phyloP scores from a whole-genome alignment of 2,888 invertebrate species.

The Ophion obscuratus region DNA sequence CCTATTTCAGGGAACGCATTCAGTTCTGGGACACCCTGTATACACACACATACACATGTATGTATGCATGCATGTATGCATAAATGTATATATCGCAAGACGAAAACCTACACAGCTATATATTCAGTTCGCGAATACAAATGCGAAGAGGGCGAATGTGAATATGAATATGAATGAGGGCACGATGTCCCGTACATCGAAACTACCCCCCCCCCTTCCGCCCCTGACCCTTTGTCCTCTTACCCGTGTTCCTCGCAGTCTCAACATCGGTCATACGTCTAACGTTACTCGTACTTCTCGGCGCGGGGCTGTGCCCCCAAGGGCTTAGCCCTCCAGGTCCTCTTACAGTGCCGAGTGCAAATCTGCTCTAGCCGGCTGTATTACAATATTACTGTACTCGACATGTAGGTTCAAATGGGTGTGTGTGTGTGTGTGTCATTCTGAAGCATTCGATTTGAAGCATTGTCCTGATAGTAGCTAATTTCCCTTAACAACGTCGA shows the following conservation, averaged over 20 bases:
- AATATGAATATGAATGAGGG: conserved; percentile 77
- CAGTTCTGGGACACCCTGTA: conserved; percentile 35
- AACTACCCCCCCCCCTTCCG: conserved; percentile 26
- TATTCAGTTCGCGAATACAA: conserved; percentile 68
- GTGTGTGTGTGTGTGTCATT: not conserved
- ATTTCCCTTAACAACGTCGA: no score
- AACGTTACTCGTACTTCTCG: conserved; percentile 68
- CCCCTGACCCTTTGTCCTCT: no score
- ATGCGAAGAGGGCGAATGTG: conserved; percentile 69
- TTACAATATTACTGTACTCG: not conserved
- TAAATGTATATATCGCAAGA: not conserved
- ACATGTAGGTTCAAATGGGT: not conserved
- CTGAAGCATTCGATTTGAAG: no score
- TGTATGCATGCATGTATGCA: not conserved
- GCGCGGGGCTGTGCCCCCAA: conserved; percentile 23
- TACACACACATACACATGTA: conserved; percentile 28
- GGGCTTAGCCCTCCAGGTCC: conserved; percentile 38
- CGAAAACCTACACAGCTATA: not conserved
- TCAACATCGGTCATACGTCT: conserved; percentile 75
- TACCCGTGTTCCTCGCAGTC: conserved; percentile 29
- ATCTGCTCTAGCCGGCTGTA: not conserved
- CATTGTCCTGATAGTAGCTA: no score
- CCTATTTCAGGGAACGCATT: no score
- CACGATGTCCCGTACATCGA: conserved; percentile 68
- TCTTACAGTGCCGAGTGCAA: conserved; percentile 9